Conservation (phyloP, 64 coral and sea anemone species). For the Montipora foliosa region DNA sequence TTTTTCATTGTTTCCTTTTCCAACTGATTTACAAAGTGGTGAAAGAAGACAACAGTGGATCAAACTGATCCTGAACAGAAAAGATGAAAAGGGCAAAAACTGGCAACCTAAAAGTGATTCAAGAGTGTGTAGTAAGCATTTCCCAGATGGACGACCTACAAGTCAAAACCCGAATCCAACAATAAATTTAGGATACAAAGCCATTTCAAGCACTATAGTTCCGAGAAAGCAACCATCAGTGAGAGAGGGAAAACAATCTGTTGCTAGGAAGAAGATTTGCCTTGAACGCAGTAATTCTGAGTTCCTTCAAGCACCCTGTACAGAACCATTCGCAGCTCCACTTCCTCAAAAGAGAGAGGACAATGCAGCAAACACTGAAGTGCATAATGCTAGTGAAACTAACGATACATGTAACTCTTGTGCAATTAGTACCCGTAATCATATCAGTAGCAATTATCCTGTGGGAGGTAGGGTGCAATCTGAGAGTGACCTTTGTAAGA, state of each 20-base stretch:
- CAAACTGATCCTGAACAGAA: constrained; percentile 58
- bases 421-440: no score
- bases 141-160: constrained; percentile 51
- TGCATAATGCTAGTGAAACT: no score
- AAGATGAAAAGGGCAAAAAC: constrained; percentile 44
- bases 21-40: constrained; percentile 36
- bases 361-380: no score
- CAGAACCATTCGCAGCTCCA: no score
- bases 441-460: no score
- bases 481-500: no score
- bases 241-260: neutral
- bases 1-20: constrained; percentile 48
- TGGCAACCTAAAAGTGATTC: constrained; percentile 75
- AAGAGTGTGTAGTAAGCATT: constrained; percentile 69
- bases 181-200: constrained; percentile 46
- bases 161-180: constrained; percentile 59
- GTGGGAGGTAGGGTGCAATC: no score
- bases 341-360: no score
- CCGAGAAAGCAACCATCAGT: neutral
- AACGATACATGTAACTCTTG: no score
- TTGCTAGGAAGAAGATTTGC: neutral
- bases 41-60: constrained; percentile 61
- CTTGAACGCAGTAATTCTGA: no score
- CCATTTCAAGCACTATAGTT: constrained; percentile 37
- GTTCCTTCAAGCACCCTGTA: no score